Conservation (phyloP, 2,113 vertebrate genomes). For the Microcebus murinus region DNA sequence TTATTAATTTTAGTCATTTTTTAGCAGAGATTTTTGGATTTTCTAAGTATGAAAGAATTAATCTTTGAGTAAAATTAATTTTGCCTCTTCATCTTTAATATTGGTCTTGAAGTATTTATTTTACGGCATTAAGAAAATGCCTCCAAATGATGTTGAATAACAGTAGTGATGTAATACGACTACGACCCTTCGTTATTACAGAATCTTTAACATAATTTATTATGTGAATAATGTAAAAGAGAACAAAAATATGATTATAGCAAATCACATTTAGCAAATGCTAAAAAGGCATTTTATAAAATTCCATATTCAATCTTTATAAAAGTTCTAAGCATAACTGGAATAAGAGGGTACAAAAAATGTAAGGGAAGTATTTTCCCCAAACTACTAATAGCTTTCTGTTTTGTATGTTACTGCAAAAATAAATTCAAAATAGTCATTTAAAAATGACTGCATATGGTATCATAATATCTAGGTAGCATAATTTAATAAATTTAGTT, state of each 20-base stretch:
- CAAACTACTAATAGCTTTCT: neutral
- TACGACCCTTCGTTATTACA: neutral
- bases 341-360: neutral
- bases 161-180: neutral
- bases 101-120: neutral
- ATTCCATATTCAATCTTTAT: neutral
- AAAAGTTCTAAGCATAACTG: neutral
- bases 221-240: neutral
- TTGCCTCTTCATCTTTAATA: neutral
- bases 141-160: neutral
- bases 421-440: neutral
- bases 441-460: neutral
- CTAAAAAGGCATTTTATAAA: neutral
- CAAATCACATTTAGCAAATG: neutral
- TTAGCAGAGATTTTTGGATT: neutral
- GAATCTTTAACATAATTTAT: neutral
- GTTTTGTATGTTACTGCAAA: neutral
- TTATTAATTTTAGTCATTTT: neutral
- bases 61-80: slow-evolving; percentile 35
- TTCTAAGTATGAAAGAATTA: neutral
- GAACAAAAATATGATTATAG: neutral
- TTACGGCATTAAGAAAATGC: neutral
- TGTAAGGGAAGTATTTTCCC: neutral
- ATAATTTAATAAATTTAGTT: neutral
- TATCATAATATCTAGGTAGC: neutral